phyloP scores from a whole-genome alignment of 2,113 vertebrate genomes.

The Origma solitaria region DNA sequence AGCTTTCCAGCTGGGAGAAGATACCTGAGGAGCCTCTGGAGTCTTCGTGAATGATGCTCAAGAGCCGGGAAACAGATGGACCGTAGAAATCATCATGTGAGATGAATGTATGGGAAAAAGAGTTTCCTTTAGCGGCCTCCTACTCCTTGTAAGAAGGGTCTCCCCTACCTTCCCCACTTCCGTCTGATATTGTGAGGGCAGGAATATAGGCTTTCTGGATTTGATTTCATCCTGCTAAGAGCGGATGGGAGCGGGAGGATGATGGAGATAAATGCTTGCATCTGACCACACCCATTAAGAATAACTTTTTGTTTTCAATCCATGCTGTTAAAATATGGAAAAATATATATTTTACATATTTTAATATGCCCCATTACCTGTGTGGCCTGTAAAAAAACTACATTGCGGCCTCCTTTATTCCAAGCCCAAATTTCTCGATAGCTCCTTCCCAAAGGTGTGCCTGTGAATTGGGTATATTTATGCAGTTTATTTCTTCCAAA shows the following conservation, averaged over 20 bases:
- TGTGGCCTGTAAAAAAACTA: conserved; percentile 51
- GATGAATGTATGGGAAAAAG: conserved; percentile 41
- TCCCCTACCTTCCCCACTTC: neutral
- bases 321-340: conserved; percentile 49
- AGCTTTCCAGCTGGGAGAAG: conserved; percentile 23
- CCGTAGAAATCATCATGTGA: conserved; percentile 41
- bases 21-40: neutral
- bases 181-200: neutral
- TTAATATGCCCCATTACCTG: conserved; percentile 46
- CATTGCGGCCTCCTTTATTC: conserved; percentile 36
- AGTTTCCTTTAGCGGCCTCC: conserved; percentile 44
- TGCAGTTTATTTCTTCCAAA: conserved; percentile 55
- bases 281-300: conserved; percentile 39
- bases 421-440: neutral
- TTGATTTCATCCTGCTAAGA: neutral
- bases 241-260: conserved; percentile 6
- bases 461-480: conserved; percentile 59
- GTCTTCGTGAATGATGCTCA: conserved; percentile 20
- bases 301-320: conserved; percentile 40
- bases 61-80: conserved; percentile 15
- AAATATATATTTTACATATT: conserved; percentile 41
- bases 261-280: conserved; percentile 10
- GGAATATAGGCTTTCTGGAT: neutral
- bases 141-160: conserved; percentile 40
- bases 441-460: conserved; percentile 31